Evolutionary conservation across 2,888 invertebrate species (phyloP).

Genomic region (Microdon myrmicae): DNA sequence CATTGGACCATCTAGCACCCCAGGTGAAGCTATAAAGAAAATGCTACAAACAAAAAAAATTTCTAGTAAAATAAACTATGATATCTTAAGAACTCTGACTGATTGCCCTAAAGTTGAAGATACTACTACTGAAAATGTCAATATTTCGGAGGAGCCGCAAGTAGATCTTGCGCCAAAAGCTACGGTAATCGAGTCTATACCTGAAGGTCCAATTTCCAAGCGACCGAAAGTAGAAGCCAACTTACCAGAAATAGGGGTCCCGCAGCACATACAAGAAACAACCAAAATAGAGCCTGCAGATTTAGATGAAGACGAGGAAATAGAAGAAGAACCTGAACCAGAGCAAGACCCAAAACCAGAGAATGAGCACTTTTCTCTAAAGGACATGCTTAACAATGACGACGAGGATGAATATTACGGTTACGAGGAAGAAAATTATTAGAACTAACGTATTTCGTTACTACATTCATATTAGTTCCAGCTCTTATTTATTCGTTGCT

Average conservation of each 20-base stretch:
- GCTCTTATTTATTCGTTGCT: no score
- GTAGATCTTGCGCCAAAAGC: conserved; percentile 55
- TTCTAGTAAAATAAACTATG: conserved; percentile 97
- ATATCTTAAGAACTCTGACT: conserved; percentile 85
- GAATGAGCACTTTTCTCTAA: conserved; percentile 69
- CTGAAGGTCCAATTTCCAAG: no score
- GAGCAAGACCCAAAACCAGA: conserved; percentile 63
- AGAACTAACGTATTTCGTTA: no score
- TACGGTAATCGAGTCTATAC: conserved; percentile 54
- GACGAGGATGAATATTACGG: conserved; percentile 76
- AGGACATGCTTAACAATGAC: conserved; percentile 72
- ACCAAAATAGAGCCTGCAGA: conserved; percentile 55
- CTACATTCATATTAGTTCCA: no score
- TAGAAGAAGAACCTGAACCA: conserved; percentile 66
- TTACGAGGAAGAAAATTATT: conserved; percentile 76
- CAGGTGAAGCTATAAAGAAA: conserved; percentile 94
- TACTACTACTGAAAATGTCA: neutral
- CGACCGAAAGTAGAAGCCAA: conserved; percentile 57
- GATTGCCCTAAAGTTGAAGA: conserved; percentile 41
- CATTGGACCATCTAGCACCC: conserved; percentile 74
- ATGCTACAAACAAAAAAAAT: conserved; percentile 96
- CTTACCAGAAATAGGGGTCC: conserved; percentile 59
- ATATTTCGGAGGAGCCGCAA: conserved; percentile 24
- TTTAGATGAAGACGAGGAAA: conserved; percentile 59
- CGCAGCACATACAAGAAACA: conserved; percentile 42